Base-by-base conservation (phyloP, 2,797 vertebrate genomes). In the Melopsittacus undulatus region DNA sequence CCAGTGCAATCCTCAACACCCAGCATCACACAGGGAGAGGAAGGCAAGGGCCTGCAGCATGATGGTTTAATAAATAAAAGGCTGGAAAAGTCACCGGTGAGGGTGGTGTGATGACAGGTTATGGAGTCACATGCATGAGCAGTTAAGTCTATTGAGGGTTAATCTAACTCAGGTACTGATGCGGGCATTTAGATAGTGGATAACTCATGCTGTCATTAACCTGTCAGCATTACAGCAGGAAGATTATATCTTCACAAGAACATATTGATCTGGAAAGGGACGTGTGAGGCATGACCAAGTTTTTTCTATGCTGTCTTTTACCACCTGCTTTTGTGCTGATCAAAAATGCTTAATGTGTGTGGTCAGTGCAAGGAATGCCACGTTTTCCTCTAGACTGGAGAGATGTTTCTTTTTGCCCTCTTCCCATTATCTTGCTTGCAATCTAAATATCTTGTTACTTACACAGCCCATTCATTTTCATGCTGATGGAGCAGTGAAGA, bases 201-300 rank as follows among this genome's bases (percentile, higher is more conserved):
- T 96, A 97, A 97, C 86, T 94, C 73, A 84, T 87, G 90, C 94
- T 95, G 95, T 95, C 93, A 92, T 95, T 97, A 94, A 83, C 90
- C 92, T 96, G 92, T 94, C 93, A 94, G 80, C 80, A 52, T 94
- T 95, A 90, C 81, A 97, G 91, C 82, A 84, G 93, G 92, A 90
- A 96, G 96, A 96, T 95, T 90, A 78, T 92, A 95, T 92, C 95
- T 95, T 96, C 89, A 90, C 90, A 96, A 89, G 88, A 42, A 79
- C 51, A 76, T 94, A 95, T 95, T 87, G 94, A 95, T 96, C 91
- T 83, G 66, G 64, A 96, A 91, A 93, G 73, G 90, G 86, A 95
- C 23, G 69, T 94, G 86, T 95, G 90, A 95, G 68, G 86, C 93
- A 95, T 96, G 88, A 94, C 92, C 72, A 92, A 78, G 82, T n/a